Percentiles rank a stretch among this genome's conserved stretches.
These are phyloP conservation scores for Corbicula japonica DNA, from an alignment of 2,888 invertebrate genomes.

Conservation along the genomic window DNA sequence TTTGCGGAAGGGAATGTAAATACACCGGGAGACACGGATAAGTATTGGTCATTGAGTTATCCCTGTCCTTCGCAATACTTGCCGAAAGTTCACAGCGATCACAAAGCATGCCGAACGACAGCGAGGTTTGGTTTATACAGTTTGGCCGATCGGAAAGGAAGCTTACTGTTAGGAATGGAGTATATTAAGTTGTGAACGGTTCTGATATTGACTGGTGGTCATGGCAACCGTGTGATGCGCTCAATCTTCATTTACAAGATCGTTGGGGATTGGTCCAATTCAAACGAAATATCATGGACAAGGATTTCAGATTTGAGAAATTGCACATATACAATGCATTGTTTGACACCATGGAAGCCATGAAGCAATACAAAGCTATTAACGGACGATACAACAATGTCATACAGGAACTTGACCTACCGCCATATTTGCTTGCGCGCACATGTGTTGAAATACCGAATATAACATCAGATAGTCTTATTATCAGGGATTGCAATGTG, in stretches of 20 bases:
- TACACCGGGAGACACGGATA: too few relatives aligned
- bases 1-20: too few relatives aligned
- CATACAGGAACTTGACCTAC: conserved; percentile 55
- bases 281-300: conserved; percentile 34
- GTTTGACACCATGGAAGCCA: conserved; percentile 69
- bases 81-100: too few relatives aligned
- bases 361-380: conserved; percentile 52
- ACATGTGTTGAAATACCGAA: conserved; percentile 58
- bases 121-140: conserved; percentile 63
- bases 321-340: conserved; percentile 72
- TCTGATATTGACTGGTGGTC: conserved; percentile 57
- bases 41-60: too few relatives aligned
- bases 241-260: conserved; percentile 56
- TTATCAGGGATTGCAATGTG: too few relatives aligned
- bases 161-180: conserved; percentile 34
- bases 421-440: conserved; percentile 58
- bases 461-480: too few relatives aligned
- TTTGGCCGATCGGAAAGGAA: conserved; percentile 54
- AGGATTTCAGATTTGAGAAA: conserved; percentile 50
- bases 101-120: too few relatives aligned
- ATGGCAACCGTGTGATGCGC: conserved; percentile 60
- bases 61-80: too few relatives aligned
- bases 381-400: conserved; percentile 37
- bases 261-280: conserved; percentile 78
- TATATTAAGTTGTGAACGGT: conserved; percentile 33